Evolutionary conservation across 2,888 invertebrate species (phyloP).

Genomic region (Crocallis elinguaria): DNA sequence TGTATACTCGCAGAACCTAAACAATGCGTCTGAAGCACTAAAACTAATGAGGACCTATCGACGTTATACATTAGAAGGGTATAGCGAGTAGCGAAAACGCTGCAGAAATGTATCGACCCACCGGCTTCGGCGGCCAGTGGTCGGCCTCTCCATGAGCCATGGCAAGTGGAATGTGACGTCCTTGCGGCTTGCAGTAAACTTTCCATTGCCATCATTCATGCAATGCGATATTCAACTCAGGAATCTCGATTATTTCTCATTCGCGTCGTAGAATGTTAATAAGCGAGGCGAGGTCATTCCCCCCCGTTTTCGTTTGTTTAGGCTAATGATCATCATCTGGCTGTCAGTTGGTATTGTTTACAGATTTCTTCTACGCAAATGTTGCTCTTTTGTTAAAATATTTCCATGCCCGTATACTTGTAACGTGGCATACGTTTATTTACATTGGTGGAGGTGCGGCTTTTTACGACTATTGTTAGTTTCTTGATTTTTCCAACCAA

Average conservation of each 20-base stretch:
- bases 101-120: slow-evolving; percentile 82
- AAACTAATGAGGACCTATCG: slow-evolving; percentile 42
- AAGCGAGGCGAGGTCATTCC: slow-evolving; percentile 39
- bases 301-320: slow-evolving; percentile 26
- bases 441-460: slow-evolving; percentile 28
- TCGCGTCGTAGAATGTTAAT: slow-evolving; percentile 27
- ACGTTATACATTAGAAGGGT: slow-evolving; percentile 31
- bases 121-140: slow-evolving; percentile 56
- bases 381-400: slow-evolving; percentile 24
- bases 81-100: slow-evolving; percentile 68
- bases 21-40: slow-evolving; percentile 47
- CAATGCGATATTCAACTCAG: slow-evolving; percentile 27
- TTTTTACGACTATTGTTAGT: slow-evolving; percentile 27
- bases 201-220: slow-evolving; percentile 47
- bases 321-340: slow-evolving; percentile 30
- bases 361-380: slow-evolving; percentile 9
- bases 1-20: slow-evolving; percentile 33
- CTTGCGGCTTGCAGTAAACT: slow-evolving; percentile 57
- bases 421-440: slow-evolving; percentile 28
- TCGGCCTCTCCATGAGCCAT: slow-evolving; percentile 62
- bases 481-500: slow-evolving; percentile 15
- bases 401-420: slow-evolving; percentile 26
- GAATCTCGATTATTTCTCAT: slow-evolving; percentile 34
- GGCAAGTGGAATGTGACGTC: slow-evolving; percentile 62
- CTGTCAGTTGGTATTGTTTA: slow-evolving; percentile 31